phyloP scores from a whole-genome alignment of 2,113 vertebrate genomes.

The Passer montanus region DNA sequence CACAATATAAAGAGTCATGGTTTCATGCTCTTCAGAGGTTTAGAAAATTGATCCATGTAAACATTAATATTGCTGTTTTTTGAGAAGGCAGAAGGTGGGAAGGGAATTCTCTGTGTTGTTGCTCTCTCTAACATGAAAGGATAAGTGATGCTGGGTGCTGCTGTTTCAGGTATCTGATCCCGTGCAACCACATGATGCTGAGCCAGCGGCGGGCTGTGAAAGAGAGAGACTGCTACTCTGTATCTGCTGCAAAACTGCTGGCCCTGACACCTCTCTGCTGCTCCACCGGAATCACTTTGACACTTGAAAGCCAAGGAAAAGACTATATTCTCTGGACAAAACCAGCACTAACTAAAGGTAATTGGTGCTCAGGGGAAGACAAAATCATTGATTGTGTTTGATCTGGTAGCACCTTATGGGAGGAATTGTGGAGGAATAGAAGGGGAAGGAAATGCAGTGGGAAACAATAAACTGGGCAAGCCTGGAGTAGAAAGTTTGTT shows the following conservation, averaged over 20 bases:
- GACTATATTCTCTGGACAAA: slow-evolving; percentile 90
- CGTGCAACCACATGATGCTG: slow-evolving; percentile 97
- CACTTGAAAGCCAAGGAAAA: slow-evolving; percentile 81
- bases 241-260: slow-evolving; percentile 90
- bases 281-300: slow-evolving; percentile 82
- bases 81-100: not conserved
- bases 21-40: not conserved
- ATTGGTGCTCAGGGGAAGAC: not conserved
- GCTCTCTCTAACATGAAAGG: not conserved
- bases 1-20: not conserved
- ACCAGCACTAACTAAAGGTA: slow-evolving; percentile 72
- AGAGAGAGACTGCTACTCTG: slow-evolving; percentile 92
- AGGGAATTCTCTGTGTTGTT: not conserved
- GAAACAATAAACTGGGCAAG: not conserved
- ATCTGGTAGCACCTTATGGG: not conserved
- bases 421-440: not conserved
- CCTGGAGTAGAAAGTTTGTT: not conserved
- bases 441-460: not conserved
- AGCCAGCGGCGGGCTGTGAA: slow-evolving; percentile 90
- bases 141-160: not conserved
- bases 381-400: not conserved
- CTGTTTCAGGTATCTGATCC: slow-evolving; percentile 90
- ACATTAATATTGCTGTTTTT: not conserved
- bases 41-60: not conserved
- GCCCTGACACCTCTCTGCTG: slow-evolving; percentile 91